phyloP scores from a whole-genome alignment of 2,888 invertebrate genomes.

The Helicoverpa assulta region DNA sequence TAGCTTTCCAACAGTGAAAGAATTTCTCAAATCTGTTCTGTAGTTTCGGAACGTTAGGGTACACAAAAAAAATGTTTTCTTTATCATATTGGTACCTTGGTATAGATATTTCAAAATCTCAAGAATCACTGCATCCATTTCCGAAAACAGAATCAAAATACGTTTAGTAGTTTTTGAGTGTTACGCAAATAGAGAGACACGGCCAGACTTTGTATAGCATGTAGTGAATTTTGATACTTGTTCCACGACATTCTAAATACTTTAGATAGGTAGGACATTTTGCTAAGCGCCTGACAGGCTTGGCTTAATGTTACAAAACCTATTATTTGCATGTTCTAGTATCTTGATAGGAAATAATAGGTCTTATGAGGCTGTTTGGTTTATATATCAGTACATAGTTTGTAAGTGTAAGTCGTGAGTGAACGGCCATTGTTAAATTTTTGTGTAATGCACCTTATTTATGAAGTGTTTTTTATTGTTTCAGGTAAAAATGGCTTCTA shows the following conservation, averaged over 20 bases:
- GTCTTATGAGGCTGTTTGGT: background rate
- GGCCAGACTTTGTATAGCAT: too few relatives aligned
- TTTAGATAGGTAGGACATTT: slow-evolving; percentile 20
- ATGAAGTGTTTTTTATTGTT: slow-evolving; percentile 45
- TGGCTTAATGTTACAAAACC: background rate
- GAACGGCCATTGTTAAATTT: background rate
- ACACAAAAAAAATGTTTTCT: too few relatives aligned
- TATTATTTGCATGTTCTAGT: slow-evolving; percentile 1
- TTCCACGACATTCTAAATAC: slow-evolving; percentile 61
- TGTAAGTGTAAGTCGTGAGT: background rate
- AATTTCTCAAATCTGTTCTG: too few relatives aligned
- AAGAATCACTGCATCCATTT: too few relatives aligned
- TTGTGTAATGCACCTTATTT: slow-evolving; percentile 7
- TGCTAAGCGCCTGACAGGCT: background rate
- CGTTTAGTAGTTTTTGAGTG: too few relatives aligned
- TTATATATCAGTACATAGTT: background rate
- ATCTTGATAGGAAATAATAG: slow-evolving; percentile 6
- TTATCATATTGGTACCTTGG: too few relatives aligned
- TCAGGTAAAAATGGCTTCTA: slow-evolving; percentile 48
- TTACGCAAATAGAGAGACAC: too few relatives aligned
- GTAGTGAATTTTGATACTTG: background rate
- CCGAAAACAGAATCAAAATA: background rate
- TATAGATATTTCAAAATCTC: too few relatives aligned
- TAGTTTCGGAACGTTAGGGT: too few relatives aligned
- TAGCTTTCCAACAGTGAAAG: too few relatives aligned